Conservation (phyloP, 1,140 invertebrate species). For the Trachymyrmex cornetzi region DNA sequence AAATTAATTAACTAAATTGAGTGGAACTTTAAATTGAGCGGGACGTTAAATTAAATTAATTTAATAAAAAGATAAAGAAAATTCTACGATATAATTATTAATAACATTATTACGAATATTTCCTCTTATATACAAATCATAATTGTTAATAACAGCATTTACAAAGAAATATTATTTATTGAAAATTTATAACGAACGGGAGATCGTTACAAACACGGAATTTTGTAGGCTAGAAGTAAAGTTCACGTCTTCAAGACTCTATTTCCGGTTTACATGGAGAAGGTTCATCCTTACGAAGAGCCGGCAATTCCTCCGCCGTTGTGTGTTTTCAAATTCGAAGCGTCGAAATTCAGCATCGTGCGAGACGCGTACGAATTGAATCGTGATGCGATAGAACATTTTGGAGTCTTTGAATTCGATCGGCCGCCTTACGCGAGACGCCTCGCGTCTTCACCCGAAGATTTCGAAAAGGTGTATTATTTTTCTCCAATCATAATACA, state of each 20-base stretch:
- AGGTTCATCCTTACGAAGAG: conserved; percentile 76
- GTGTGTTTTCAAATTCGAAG: conserved; percentile 80
- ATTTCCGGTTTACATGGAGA: conserved; percentile 77
- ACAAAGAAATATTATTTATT: neutral
- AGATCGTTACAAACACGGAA: neutral
- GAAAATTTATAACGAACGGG: neutral
- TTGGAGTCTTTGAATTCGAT: conserved; percentile 80
- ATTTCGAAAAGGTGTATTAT: conserved; percentile 77
- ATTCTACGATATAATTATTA: neutral
- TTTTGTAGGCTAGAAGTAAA: conserved; percentile 79
- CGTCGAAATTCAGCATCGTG: conserved; percentile 66
- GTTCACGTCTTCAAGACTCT: conserved; percentile 80
- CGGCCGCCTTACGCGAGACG: conserved; percentile 73
- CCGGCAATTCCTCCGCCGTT: conserved; percentile 73
- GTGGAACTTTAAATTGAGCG: neutral
- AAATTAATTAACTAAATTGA: conserved; percentile 1
- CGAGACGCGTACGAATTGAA: conserved; percentile 68
- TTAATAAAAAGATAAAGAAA: neutral
- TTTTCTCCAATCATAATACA: neutral
- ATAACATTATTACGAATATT: neutral
- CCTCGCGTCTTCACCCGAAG: conserved; percentile 75
- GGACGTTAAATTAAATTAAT: neutral
- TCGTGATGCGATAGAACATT: conserved; percentile 71
- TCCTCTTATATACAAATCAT: neutral
- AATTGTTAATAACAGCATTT: neutral